A percentile compares a stretch with the other conserved stretches of the same genome.
Evolutionary conservation across 2,797 vertebrate species (phyloP).

Genomic region (Moxostoma hubbsi): DNA sequence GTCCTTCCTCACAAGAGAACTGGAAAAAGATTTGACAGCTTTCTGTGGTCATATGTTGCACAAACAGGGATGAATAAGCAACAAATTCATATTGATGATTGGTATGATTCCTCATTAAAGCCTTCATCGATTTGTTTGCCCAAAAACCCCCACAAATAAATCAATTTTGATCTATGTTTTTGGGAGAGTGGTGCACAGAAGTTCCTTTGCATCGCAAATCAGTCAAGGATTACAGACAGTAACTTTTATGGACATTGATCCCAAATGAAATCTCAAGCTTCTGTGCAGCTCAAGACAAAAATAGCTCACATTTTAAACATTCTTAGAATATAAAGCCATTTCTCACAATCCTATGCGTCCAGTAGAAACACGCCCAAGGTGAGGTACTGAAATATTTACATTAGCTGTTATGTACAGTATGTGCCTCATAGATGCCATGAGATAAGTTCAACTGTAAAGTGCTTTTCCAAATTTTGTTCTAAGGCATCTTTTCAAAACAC

Average conservation of each 20-base stretch:
- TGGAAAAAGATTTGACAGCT: slow-evolving; percentile 27
- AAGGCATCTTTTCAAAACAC: too few relatives aligned
- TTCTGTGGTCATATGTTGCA: slow-evolving; percentile 26
- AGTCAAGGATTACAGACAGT: not conserved
- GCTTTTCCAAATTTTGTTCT: too few relatives aligned
- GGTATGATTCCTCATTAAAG: slow-evolving; percentile 18
- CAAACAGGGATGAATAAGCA: not conserved
- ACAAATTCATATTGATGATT: not conserved
- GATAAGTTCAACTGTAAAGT: not conserved
- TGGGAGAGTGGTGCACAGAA: not conserved
- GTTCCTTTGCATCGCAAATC: not conserved
- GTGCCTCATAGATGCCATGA: not conserved
- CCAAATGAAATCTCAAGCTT: not conserved
- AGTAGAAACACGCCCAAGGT: not conserved
- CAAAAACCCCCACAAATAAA: not conserved
- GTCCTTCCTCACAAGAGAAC: slow-evolving; percentile 7
- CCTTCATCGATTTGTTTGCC: not conserved
- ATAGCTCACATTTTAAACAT: slow-evolving; percentile 3
- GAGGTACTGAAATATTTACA: too few relatives aligned
- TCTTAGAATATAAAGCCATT: not conserved
- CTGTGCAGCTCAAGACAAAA: slow-evolving; percentile 19
- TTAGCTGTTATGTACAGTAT: not conserved
- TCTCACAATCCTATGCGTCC: not conserved
- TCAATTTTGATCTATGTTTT: slow-evolving; percentile 1
- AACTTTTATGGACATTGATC: not conserved